phyloP scores from a whole-genome alignment of 2,888 invertebrate genomes.

The Mimumesa dahlbomi region DNA sequence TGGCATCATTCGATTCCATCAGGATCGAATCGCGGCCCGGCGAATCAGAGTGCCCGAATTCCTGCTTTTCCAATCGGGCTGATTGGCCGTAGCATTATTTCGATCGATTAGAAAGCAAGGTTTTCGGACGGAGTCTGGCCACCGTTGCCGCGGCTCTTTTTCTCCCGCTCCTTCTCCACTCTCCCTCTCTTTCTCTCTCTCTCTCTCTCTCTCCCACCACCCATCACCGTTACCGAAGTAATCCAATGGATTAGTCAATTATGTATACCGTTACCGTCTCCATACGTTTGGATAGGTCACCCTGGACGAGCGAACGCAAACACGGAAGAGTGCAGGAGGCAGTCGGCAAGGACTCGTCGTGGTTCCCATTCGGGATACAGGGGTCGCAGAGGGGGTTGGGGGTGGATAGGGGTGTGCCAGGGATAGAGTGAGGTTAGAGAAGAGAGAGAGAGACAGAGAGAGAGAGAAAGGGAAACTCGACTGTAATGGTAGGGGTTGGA shows the following conservation, averaged over 20 bases:
- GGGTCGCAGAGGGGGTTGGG: constrained; percentile 14
- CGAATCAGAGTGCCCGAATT: constrained; percentile 50
- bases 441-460: neutral
- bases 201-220: too few species aligned
- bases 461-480: constrained; percentile 24
- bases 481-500: constrained; percentile 45
- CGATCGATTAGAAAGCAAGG: constrained; percentile 64
- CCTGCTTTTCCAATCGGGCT: constrained; percentile 57
- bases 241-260: constrained; percentile 67
- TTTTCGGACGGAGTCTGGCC: constrained; percentile 29
- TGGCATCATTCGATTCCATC: constrained; percentile 51
- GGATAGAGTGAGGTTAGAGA: constrained; percentile 35
- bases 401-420: constrained; percentile 53
- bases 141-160: constrained; percentile 32
- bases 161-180: too few species aligned
- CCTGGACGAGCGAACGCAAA: constrained; percentile 39
- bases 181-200: too few species aligned
- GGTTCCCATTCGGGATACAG: too few species aligned
- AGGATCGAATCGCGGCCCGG: constrained; percentile 30
- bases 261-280: constrained; percentile 63
- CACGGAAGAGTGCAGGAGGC: constrained; percentile 16
- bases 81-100: constrained; percentile 63
- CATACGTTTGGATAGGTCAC: constrained; percentile 60
- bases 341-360: too few species aligned
- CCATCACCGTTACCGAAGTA: constrained; percentile 59